Evolutionary conservation across 2,888 invertebrate species (phyloP), one percentile per base, ranked within the genome.

Genomic region (Cephus pulcher): DNA sequence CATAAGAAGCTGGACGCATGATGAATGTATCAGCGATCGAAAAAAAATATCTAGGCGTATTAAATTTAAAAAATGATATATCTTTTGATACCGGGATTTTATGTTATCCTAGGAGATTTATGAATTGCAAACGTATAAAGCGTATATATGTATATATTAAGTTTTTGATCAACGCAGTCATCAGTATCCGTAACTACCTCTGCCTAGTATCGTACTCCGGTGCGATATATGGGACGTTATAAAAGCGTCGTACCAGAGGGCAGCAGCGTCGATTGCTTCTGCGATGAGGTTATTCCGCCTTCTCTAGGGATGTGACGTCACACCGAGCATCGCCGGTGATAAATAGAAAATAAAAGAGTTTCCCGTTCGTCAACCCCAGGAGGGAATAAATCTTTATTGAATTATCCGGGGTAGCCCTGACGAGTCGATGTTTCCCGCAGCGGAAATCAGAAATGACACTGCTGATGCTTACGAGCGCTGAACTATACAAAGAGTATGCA

Each of bases 261-360:
- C 74, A 34, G 35, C 34, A 30, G 74, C 12, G 35, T 74, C 74
- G 74, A 74, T 74, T 74, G 74, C 74, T 35, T 35, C 35, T 34
- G 74, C 0, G 74, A 74, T 74, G 74, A 74, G 74, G 74, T 74
- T 74, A 74, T 34, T 74, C 35, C 74, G 74, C 74, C 9, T 35
- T 74, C 74, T 35, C 74, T 11, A 71, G 74, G 74, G 35, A 74
- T 34, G 35, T 34, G 74, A 74, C 74, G 34, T 74, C 74, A 74
- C 35, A 34, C 74, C 34, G 35, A 74, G 34, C 15, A 74, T 74
- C 34, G 74, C 74, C 74, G 74, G 35, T 34, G 74, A 74, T 74
- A 74, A 74, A 74, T 74, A 74, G 35, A 74, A 74, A 34, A 74
- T 74, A 74, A 74, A 74, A 74, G 74, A 74, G 35, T 74, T 74